These are phyloP conservation scores for Dicentrarchus labrax DNA, from an alignment of 2,113 vertebrate genomes.

Conservation along the genomic window DNA sequence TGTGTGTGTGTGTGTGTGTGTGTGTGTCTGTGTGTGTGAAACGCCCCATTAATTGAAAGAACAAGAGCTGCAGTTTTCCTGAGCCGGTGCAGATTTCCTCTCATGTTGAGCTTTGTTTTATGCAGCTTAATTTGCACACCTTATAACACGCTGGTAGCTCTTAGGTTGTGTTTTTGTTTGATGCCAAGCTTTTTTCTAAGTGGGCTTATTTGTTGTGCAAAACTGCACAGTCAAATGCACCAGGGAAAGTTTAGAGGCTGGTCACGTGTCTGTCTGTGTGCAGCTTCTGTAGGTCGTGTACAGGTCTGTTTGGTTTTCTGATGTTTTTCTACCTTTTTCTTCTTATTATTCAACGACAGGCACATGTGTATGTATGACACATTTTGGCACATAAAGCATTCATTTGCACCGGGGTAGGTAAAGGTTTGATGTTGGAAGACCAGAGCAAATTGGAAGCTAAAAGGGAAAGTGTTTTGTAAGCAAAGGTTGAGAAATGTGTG, in stretches of 20 bases:
- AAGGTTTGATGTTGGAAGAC: background rate
- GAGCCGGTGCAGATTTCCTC: slow-evolving; percentile 36
- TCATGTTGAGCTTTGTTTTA: slow-evolving; percentile 50
- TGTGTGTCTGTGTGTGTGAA: slow-evolving; percentile 29
- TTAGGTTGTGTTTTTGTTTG: slow-evolving; percentile 53
- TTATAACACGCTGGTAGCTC: slow-evolving; percentile 25
- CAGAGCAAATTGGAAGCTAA: background rate
- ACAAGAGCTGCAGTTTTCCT: slow-evolving; percentile 36
- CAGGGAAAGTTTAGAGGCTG: slow-evolving; percentile 48
- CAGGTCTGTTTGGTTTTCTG: slow-evolving; percentile 3
- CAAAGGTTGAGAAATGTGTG: background rate
- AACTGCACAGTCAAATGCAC: slow-evolving; percentile 56
- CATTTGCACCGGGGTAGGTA: background rate
- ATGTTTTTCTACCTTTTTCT: background rate
- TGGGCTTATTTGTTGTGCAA: slow-evolving; percentile 72
- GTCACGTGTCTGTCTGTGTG: slow-evolving; percentile 40
- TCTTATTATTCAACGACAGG: background rate
- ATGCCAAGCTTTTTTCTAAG: slow-evolving; percentile 48
- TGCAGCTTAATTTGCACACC: slow-evolving; percentile 66
- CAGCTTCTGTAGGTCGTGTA: background rate
- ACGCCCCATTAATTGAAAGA: slow-evolving; percentile 58
- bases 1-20: slow-evolving; percentile 36
- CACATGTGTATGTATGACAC: background rate
- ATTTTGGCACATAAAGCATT: background rate
- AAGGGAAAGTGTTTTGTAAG: background rate